Evolutionary conservation across 53 echinoderm and acorn worm species (phyloP), one percentile per base, ranked within the genome.

Genomic region (Stichopus horrens): DNA sequence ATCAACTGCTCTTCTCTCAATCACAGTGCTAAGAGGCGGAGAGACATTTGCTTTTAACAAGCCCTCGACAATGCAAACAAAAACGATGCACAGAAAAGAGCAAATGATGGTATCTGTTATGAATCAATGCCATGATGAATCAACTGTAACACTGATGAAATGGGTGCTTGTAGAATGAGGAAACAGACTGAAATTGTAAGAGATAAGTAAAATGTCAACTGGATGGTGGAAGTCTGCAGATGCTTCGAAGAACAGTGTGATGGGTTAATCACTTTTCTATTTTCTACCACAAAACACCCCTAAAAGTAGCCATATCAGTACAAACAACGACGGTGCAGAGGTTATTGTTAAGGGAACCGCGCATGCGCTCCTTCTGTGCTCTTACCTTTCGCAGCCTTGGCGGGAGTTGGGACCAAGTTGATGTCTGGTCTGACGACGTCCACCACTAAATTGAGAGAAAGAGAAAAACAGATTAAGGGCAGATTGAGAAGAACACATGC

Each of bases 381-480:
- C 79, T 79, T 52, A 79, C 79, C 79, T 79, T 79, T 79, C 19
- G 79, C 52, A 52, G 55, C 54, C 53, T 79, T 79, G 53, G 79
- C 79, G 2, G 52, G 79, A 11, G 79, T 79, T 5, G 79, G 55
- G 7, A 79, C 53, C 53, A 79, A n/a, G 53, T 52, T 79, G 52
- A 52, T 52, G 79, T 79, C 79, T 7, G 20, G 54, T 0, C 53
- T 55, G 5, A 79, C 79, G n/a, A 79, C 79, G 53, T 18, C 52
- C 4, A 53, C 79, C 54, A 18, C 19, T 20, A 16, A n/a, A 37
- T 81, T 58, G 21, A 54, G 8, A 81, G 57, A 71, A 20, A 57
- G 75, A 4, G 52, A 75, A 75, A 75, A 11, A 75, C 23, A 75
- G 75, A 23, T 37, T 20, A 75, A 5, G 8, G 52, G 37, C 37